Conservation (phyloP, 1,140 invertebrate species). For the Branchinecta lindahli region DNA sequence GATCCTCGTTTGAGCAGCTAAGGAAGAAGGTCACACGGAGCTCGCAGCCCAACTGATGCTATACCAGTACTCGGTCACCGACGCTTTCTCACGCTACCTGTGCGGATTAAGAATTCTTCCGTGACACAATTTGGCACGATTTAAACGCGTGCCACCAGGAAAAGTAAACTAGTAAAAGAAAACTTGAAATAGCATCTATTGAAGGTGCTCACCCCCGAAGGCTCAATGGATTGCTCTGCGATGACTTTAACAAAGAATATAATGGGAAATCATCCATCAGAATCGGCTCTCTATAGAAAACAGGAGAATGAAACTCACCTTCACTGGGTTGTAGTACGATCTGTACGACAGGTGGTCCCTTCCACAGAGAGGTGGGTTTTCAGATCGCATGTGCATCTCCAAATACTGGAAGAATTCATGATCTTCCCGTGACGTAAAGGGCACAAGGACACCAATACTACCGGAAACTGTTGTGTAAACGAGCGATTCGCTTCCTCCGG, state of each 20-base stretch:
- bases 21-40: conserved; percentile 52
- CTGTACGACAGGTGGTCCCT: conserved; percentile 92
- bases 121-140: too few species aligned
- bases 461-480: conserved; percentile 93
- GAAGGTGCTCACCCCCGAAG: too few species aligned
- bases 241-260: too few species aligned
- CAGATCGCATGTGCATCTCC: conserved; percentile 98
- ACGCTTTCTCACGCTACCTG: conserved; percentile 74
- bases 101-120: too few species aligned
- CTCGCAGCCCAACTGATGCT: conserved; percentile 70
- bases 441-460: conserved; percentile 85
- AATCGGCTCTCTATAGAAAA: neutral
- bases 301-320: conserved; percentile 40
- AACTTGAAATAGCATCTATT: too few species aligned
- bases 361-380: conserved; percentile 89
- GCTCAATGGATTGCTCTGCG: too few species aligned
- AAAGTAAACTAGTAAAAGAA: too few species aligned
- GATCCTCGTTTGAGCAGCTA: conserved; percentile 63
- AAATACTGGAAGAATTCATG: conserved; percentile 98
- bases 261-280: too few species aligned
- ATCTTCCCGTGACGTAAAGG: conserved; percentile 95
- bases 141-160: too few species aligned
- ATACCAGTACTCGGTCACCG: conserved; percentile 85
- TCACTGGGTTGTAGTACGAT: conserved; percentile 95
- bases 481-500: conserved; percentile 87